These are phyloP conservation scores for Drosophila macrospina DNA, from an alignment of 2,888 invertebrate genomes.

Conservation along the genomic window DNA sequence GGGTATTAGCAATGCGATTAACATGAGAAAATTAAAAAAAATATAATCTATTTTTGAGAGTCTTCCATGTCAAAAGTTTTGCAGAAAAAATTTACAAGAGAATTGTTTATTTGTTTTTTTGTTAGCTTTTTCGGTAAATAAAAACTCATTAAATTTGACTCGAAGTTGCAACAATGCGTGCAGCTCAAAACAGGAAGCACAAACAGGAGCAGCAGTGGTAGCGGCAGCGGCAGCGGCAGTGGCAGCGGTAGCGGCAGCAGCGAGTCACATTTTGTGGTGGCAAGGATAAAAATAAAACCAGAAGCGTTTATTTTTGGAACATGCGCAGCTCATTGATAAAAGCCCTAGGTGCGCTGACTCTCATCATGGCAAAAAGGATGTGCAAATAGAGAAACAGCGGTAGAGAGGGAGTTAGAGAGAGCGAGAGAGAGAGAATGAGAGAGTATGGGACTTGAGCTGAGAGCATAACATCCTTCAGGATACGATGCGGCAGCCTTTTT, in stretches of 20 bases:
- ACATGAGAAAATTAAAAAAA: constrained; percentile 14
- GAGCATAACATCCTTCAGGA: constrained; percentile 73
- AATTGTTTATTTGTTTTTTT: constrained; percentile 22
- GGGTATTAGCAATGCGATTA: constrained; percentile 6
- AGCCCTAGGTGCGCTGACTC: constrained; percentile 52
- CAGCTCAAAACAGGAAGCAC: constrained; percentile 42
- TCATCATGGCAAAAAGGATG: constrained; percentile 23
- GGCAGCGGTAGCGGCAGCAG: not conserved
- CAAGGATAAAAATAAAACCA: constrained; percentile 62
- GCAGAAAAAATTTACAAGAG: constrained; percentile 5
- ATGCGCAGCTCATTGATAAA: constrained; percentile 73
- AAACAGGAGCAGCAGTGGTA: constrained; percentile 8
- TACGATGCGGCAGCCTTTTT: constrained; percentile 62
- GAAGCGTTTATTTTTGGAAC: constrained; percentile 68
- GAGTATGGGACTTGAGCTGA: constrained; percentile 13
- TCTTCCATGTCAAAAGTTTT: constrained; percentile 18
- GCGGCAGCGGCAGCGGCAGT: not conserved
- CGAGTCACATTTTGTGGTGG: constrained; percentile 30
- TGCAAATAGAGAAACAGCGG: constrained; percentile 15
- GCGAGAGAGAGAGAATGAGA: constrained; percentile 7
- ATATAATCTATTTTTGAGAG: constrained; percentile 13
- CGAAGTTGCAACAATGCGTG: constrained; percentile 42
- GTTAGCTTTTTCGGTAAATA: constrained; percentile 21
- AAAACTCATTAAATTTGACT: constrained; percentile 32
- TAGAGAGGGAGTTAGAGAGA: constrained; percentile 1